A percentile compares a stretch with the other conserved stretches of the same genome.
These are phyloP conservation scores for Nerophis lumbriciformis DNA, from an alignment of 2,113 vertebrate species.

Conservation along the genomic window DNA sequence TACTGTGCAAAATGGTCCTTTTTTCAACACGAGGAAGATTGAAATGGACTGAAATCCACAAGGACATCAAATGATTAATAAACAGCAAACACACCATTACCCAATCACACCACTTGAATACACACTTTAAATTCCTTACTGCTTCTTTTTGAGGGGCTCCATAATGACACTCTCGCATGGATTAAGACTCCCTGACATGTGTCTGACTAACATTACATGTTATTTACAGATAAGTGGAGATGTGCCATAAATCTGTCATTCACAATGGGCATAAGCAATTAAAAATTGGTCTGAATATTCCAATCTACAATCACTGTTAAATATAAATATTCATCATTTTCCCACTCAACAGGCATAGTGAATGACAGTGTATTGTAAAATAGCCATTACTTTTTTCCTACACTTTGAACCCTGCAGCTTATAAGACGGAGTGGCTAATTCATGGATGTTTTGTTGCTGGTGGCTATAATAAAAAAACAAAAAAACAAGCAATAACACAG, in stretches of 20 bases:
- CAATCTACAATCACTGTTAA: conserved; percentile 28
- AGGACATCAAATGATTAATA: conserved; percentile 1
- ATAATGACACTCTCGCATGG: conserved; percentile 24
- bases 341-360: conserved; percentile 34
- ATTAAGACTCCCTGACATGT: conserved; percentile 24
- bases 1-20: background rate
- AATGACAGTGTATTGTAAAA: conserved; percentile 3
- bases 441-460: no score
- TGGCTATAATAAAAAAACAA: no score
- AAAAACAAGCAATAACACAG: no score
- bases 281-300: conserved; percentile 46
- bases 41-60: conserved; percentile 22
- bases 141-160: background rate
- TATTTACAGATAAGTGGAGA: conserved; percentile 46
- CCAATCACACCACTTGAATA: conserved; percentile 19
- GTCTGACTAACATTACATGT: conserved; percentile 27
- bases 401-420: no score
- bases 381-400: no score
- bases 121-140: conserved; percentile 12
- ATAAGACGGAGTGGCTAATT: no score
- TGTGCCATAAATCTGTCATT: conserved; percentile 45
- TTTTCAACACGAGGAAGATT: conserved; percentile 3
- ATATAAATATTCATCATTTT: conserved; percentile 26
- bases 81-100: conserved; percentile 19
- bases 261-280: conserved; percentile 33